Conservation (phyloP, 2,888 invertebrate species). For the Rhaphigaster nebulosa region DNA sequence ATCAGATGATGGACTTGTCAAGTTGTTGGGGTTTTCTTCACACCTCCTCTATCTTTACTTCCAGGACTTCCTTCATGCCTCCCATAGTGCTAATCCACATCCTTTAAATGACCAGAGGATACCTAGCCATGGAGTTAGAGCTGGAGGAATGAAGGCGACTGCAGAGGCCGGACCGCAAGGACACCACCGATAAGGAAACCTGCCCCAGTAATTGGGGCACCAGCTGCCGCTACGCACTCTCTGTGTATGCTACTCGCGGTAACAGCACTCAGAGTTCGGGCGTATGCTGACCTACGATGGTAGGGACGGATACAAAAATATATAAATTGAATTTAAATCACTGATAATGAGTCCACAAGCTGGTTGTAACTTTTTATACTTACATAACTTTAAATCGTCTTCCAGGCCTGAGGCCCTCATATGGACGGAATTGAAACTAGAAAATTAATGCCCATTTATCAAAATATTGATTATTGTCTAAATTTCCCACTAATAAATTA, state of each 20-base stretch:
- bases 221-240: conserved; percentile 25
- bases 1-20: too few species aligned
- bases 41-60: neutral
- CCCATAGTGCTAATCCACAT: neutral
- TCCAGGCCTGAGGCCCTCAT: too few species aligned
- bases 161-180: conserved; percentile 39
- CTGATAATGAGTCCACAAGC: too few species aligned
- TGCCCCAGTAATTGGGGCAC: conserved; percentile 37
- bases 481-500: too few species aligned
- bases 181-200: conserved; percentile 39
- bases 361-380: too few species aligned
- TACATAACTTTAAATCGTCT: too few species aligned
- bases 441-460: too few species aligned
- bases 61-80: neutral
- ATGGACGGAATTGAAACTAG: too few species aligned
- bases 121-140: neutral
- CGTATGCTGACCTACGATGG: too few species aligned
- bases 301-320: too few species aligned
- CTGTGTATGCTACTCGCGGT: neutral
- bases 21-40: neutral
- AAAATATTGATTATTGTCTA: too few species aligned
- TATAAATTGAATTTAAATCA: too few species aligned
- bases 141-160: neutral
- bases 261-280: neutral
- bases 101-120: neutral